Evolutionary conservation across 2,113 vertebrate species (phyloP), one percentile per base, ranked within the genome.

Genomic region (Anarrhichthys ocellatus): DNA sequence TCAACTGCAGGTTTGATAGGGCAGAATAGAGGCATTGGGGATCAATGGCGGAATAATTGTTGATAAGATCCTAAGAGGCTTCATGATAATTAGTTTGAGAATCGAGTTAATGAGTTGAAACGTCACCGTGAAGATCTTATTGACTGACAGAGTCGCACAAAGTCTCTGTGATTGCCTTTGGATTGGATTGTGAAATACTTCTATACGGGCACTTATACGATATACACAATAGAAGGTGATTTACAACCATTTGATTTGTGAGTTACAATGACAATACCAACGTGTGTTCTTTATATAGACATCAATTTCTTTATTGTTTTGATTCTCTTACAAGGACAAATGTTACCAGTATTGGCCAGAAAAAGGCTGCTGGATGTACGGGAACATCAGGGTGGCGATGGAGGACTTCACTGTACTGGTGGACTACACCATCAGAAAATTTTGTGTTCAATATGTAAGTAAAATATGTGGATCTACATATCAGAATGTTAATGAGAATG

Each of bases 261-360:
- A n/a, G 14, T 67, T 48, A 2, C 48, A 56, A n/a, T 29, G 17
- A 66, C 63, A 10, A 58, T 11, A 36, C 14, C 14, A 11, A 27
- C 27, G 17, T 29, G 17, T 44, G 36, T 54, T 75, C 17, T 68
- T 76, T 65, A 71, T 5, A 22, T 5, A 22, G 1, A 27, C 56
- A 27, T 27, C 7, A 61, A 24, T 56, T 6, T 54, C 15, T 44
- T 32, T 44, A 40, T 76, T 69, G 17, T 44, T 67, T 27, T 42
- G 40, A 29, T 71, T 71, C 3, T 77, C 46, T 86, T 0, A 9
- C 34, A 74, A 99, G 98, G 97, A 99, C 0, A 99, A 99, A 75
- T 99, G 98, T 87, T 87, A 94, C 5, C 98, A 99, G 89, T 99
- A 99, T 69, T 99, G 98, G 98, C 98, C 98, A 0, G 98, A 99